These are phyloP conservation scores for Acrocephalus kingi DNA, from an alignment of 2,113 vertebrate genomes.

Conservation along the genomic window DNA sequence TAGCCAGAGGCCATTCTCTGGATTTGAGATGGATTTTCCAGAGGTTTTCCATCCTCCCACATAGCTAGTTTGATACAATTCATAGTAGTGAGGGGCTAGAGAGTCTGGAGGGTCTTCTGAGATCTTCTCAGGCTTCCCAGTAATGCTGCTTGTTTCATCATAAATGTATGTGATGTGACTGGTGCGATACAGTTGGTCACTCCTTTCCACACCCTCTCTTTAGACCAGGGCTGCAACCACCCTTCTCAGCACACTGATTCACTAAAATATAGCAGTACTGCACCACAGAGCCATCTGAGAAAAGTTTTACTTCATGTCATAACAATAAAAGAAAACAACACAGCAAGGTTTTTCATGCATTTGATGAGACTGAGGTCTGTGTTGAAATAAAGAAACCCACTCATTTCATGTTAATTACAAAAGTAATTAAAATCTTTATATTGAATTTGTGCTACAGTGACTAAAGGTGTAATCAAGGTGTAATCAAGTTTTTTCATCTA, in stretches of 20 bases:
- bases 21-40: neutral
- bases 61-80: neutral
- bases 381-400: neutral
- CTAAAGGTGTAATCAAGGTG: neutral
- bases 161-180: neutral
- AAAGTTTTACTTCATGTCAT: neutral
- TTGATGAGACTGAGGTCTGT: neutral
- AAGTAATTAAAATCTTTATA: neutral
- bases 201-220: neutral
- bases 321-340: neutral
- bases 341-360: neutral
- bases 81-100: neutral
- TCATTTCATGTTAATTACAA: neutral
- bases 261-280: neutral
- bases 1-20: neutral
- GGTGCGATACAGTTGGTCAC: neutral
- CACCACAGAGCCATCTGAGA: neutral
- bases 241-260: neutral
- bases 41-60: neutral
- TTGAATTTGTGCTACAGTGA: neutral
- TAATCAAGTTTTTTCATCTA: neutral
- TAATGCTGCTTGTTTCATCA: neutral
- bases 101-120: neutral
- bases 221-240: neutral
- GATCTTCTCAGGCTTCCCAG: neutral